Evolutionary conservation across 2,113 vertebrate genomes (phyloP).

Genomic region (Vulpes ferrilata): DNA sequence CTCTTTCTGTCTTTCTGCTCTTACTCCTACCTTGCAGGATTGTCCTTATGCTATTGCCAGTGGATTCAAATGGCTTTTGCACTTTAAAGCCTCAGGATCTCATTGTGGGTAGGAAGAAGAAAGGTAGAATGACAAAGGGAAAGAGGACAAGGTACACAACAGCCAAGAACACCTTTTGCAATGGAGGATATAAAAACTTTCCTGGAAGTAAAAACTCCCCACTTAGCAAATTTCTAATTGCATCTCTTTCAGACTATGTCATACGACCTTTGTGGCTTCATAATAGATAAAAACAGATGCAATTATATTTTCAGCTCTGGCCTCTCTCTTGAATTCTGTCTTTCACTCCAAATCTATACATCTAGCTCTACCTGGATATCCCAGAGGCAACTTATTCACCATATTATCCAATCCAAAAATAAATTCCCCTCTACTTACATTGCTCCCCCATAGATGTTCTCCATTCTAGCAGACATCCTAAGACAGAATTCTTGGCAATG

Average conservation of each 20-base stretch:
- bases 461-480: neutral
- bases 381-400: neutral
- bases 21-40: neutral
- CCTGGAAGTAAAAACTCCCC: neutral
- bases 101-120: neutral
- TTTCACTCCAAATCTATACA: neutral
- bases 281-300: neutral
- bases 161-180: neutral
- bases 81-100: neutral
- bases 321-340: neutral
- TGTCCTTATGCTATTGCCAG: neutral
- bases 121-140: neutral
- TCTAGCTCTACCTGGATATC: neutral
- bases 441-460: neutral
- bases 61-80: neutral
- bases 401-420: neutral
- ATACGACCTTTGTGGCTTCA: neutral
- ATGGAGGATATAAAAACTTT: neutral
- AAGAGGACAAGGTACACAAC: neutral
- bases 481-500: neutral
- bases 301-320: conserved; percentile 4
- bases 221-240: neutral
- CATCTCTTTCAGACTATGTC: neutral
- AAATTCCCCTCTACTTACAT: neutral
- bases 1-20: neutral